A percentile compares a stretch with the other conserved stretches of the same genome.
These are phyloP conservation scores for Microctonus hyperodae DNA, from an alignment of 2,888 invertebrate genomes.

Conservation along the genomic window DNA sequence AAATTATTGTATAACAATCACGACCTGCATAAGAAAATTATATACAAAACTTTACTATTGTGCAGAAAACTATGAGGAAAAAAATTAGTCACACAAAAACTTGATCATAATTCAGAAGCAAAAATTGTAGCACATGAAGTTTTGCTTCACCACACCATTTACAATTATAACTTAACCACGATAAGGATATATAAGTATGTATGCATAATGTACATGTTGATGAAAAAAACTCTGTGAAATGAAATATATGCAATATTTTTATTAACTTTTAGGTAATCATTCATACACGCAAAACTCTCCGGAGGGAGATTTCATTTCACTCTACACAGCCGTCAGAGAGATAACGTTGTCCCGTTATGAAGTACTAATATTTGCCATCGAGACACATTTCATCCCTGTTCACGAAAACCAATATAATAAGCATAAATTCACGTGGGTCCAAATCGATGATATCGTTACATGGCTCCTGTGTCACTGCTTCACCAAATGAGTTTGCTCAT, in stretches of 20 bases:
- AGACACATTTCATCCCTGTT: constrained; percentile 34
- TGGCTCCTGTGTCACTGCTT: background rate
- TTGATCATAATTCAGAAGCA: background rate
- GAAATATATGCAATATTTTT: background rate
- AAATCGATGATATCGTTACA: constrained; percentile 15
- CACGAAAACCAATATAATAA: constrained; percentile 36
- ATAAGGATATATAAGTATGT: background rate
- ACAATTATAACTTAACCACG: background rate
- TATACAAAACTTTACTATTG: background rate
- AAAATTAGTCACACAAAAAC: background rate
- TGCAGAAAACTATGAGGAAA: background rate
- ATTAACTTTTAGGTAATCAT: background rate
- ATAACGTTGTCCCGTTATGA: constrained; percentile 32
- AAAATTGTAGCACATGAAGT: background rate
- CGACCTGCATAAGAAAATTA: background rate
- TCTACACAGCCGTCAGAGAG: background rate
- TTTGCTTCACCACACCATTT: background rate
- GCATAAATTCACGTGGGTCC: constrained; percentile 34
- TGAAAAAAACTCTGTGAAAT: background rate
- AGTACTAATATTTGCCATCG: constrained; percentile 33
- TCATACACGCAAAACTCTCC: background rate
- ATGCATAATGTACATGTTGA: background rate
- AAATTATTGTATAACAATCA: background rate
- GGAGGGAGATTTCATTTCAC: background rate
- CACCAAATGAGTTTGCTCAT: background rate